Evolutionary conservation across 2,797 vertebrate species (phyloP).

Genomic region (Iguana delicatissima): DNA sequence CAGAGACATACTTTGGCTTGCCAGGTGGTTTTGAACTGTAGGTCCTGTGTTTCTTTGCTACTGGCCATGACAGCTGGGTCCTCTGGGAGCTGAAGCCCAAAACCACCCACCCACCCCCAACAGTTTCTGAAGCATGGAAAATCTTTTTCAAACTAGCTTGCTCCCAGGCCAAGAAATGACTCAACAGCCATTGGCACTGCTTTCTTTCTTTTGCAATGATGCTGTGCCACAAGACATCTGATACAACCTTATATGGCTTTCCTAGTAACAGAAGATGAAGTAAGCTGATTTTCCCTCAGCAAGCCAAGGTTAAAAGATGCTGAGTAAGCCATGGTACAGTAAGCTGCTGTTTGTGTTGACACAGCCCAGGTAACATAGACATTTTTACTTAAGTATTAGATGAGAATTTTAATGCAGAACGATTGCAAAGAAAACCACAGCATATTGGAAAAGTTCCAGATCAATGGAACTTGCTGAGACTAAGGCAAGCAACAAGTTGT

Average conservation of each 20-base stretch:
- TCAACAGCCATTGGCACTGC: neutral
- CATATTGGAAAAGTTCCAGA: neutral
- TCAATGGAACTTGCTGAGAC: neutral
- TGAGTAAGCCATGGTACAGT: neutral
- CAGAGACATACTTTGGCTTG: too few species aligned
- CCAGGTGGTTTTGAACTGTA: neutral
- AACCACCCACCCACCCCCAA: neutral
- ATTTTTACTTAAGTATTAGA: neutral
- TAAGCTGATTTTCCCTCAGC: slow-evolving; percentile 3
- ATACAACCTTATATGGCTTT: slow-evolving; percentile 19
- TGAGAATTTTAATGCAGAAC: neutral
- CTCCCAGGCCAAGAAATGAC: neutral
- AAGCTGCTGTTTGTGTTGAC: neutral
- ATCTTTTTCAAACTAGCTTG: neutral
- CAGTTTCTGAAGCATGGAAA: neutral
- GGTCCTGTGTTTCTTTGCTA: neutral
- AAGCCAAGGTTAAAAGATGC: neutral
- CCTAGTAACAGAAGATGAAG: neutral
- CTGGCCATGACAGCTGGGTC: neutral
- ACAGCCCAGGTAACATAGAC: neutral
- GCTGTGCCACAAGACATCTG: neutral
- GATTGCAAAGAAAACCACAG: neutral
- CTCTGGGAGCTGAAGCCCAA: neutral
- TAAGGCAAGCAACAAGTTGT: neutral
- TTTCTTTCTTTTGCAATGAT: neutral